Percentiles rank a stretch among this genome's conserved stretches.
These are phyloP conservation scores for Panthera uncia DNA, from an alignment of 2,113 vertebrate species.

Conservation along the genomic window DNA sequence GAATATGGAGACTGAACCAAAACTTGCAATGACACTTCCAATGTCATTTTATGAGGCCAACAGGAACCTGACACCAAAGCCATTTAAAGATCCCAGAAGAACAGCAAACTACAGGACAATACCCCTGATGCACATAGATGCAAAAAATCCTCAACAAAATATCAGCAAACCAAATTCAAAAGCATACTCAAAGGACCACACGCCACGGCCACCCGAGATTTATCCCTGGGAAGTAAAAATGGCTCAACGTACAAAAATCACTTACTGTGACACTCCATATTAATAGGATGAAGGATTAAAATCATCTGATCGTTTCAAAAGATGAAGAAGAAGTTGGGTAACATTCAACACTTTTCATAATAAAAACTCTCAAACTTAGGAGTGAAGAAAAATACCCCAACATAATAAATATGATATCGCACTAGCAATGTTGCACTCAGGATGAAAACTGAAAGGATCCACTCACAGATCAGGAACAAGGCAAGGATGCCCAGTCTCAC, in stretches of 20 bases:
- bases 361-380: neutral
- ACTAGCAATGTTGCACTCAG: neutral
- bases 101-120: neutral
- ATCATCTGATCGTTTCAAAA: neutral
- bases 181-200: neutral
- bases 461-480: neutral
- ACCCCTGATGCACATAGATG: neutral
- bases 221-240: neutral
- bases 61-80: neutral
- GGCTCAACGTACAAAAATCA: neutral
- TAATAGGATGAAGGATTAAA: neutral
- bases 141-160: neutral
- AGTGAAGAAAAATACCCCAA: neutral
- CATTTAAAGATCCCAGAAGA: neutral
- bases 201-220: neutral
- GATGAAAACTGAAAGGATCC: neutral
- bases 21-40: neutral
- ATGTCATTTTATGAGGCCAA: neutral
- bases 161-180: neutral
- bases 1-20: neutral
- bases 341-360: neutral
- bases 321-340: neutral
- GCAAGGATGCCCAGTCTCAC: neutral
- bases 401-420: neutral
- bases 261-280: neutral